These are phyloP conservation scores for Anagrus nilaparvatae DNA, from an alignment of 1,140 invertebrate genomes.

Conservation along the genomic window DNA sequence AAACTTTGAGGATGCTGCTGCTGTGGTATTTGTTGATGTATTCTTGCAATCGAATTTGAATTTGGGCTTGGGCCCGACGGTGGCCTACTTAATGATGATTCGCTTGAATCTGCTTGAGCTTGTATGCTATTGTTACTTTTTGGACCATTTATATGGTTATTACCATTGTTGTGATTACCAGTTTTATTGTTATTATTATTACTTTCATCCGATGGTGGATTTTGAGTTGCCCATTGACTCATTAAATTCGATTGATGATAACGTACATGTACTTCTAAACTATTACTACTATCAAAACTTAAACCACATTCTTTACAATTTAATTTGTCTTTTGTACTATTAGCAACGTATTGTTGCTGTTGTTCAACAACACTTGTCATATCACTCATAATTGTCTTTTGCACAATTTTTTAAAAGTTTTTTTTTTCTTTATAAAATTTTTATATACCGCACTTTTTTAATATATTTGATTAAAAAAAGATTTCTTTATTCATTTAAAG, in stretches of 20 bases:
- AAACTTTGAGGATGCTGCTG: conserved; percentile 34
- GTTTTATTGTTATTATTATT: conserved; percentile 57
- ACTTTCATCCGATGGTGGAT: conserved; percentile 45
- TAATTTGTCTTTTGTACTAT: conserved; percentile 40
- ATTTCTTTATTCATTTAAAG: too few species aligned
- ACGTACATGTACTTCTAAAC: conserved; percentile 64
- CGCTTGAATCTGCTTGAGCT: conserved; percentile 51
- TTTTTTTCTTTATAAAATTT: too few species aligned
- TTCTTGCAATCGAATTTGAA: conserved; percentile 16
- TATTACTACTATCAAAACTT: conserved; percentile 60
- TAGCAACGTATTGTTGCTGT: conserved; percentile 24
- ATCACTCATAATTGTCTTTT: conserved; percentile 39
- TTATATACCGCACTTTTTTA: too few species aligned
- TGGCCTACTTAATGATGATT: conserved; percentile 34
- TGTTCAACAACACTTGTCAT: conserved; percentile 31
- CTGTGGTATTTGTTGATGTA: conserved; percentile 40
- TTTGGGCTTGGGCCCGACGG: conserved; percentile 19
- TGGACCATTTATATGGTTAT: not conserved
- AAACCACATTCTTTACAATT: conserved; percentile 65
- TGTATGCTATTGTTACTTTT: conserved; percentile 40
- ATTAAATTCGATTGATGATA: conserved; percentile 69
- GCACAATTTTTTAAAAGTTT: too few species aligned
- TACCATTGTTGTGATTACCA: conserved; percentile 25
- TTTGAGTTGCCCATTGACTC: conserved; percentile 62
- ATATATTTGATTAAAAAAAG: too few species aligned